These are phyloP conservation scores for Corapipo altera DNA, from an alignment of 2,113 vertebrate species.

Conservation along the genomic window DNA sequence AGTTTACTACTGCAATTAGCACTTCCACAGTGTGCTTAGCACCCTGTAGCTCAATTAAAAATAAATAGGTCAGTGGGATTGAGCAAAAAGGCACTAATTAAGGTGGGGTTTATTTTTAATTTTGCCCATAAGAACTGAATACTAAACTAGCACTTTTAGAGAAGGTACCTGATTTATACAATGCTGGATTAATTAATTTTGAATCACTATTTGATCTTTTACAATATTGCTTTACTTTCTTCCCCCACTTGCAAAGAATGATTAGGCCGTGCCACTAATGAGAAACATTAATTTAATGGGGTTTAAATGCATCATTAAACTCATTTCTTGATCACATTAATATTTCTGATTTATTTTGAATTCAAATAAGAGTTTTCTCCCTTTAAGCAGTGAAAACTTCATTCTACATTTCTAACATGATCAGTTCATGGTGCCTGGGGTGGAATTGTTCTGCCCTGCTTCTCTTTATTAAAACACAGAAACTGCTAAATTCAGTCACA, in stretches of 20 bases:
- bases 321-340: constrained; percentile 36
- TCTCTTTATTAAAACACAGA: neutral
- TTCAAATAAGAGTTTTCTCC: constrained; percentile 10
- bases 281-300: constrained; percentile 58
- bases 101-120: neutral
- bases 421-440: neutral
- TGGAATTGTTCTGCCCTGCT: neutral
- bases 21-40: neutral
- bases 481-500: neutral
- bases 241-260: constrained; percentile 8
- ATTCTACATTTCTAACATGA: neutral
- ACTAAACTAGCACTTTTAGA: neutral
- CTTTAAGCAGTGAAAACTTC: neutral
- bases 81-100: constrained; percentile 32
- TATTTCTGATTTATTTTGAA: constrained; percentile 41
- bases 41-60: constrained; percentile 37
- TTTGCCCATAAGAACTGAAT: neutral
- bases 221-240: constrained; percentile 50
- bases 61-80: constrained; percentile 34
- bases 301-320: constrained; percentile 70
- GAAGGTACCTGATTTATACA: constrained; percentile 24
- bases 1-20: constrained; percentile 23
- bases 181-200: constrained; percentile 62
- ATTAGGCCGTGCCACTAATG: constrained; percentile 53
- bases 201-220: constrained; percentile 66